These are phyloP conservation scores for Brachionus plicatilis DNA, from an alignment of 1,140 invertebrate species.

Conservation along the genomic window DNA sequence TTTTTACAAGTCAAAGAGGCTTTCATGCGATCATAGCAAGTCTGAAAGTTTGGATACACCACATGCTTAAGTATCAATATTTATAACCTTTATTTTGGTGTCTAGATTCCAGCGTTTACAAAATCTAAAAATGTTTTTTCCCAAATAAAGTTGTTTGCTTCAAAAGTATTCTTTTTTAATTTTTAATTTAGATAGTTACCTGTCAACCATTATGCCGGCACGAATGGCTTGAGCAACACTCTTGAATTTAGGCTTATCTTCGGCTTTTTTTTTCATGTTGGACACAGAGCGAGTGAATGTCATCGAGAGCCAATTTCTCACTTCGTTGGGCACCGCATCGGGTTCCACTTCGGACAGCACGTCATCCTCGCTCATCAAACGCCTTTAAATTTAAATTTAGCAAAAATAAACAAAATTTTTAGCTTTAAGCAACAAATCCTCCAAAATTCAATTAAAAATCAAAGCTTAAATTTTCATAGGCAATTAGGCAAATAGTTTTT, in stretches of 20 bases:
- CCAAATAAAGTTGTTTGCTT: background rate
- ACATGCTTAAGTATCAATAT: background rate
- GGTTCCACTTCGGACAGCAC: slow-evolving; percentile 89
- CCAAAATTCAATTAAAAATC: background rate
- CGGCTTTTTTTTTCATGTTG: slow-evolving; percentile 50
- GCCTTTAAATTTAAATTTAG: slow-evolving; percentile 44
- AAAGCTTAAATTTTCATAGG: background rate
- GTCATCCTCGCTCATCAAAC: slow-evolving; percentile 68
- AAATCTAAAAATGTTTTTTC: background rate
- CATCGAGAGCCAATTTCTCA: slow-evolving; percentile 89
- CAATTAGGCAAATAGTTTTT: background rate
- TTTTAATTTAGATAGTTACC: slow-evolving; percentile 52
- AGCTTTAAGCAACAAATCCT: background rate
- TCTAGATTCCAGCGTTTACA: background rate
- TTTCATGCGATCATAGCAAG: background rate
- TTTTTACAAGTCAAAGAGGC: background rate
- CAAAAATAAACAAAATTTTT: background rate
- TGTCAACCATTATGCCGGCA: slow-evolving; percentile 92
- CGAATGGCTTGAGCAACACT: slow-evolving; percentile 94
- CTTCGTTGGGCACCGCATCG: slow-evolving; percentile 86
- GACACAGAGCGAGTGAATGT: slow-evolving; percentile 77
- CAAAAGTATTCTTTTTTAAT: background rate
- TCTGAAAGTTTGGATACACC: background rate
- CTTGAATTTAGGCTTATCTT: slow-evolving; percentile 67
- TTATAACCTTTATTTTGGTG: background rate